phyloP scores from a whole-genome alignment of 2,113 vertebrate species.

The Bothrops jararaca region DNA sequence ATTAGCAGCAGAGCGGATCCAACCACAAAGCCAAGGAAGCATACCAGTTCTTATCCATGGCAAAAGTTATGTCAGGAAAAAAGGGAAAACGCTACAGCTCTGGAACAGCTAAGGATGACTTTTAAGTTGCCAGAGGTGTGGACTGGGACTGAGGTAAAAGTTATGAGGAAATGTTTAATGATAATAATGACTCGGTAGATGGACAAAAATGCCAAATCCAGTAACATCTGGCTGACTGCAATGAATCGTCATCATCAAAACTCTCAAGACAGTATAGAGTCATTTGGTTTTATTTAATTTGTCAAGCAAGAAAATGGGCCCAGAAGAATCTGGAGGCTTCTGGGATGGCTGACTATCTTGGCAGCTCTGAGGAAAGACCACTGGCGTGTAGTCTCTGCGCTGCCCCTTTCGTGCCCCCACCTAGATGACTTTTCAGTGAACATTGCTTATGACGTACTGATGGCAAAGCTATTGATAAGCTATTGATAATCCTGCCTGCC shows the following conservation, averaged over 20 bases:
- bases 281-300: slow-evolving; percentile 21
- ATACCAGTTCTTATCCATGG: neutral
- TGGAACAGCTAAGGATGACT: neutral
- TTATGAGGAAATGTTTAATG: neutral
- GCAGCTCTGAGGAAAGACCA: neutral
- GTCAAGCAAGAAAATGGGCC: neutral
- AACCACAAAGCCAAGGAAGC: neutral
- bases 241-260: neutral
- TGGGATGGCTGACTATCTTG: neutral
- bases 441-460: neutral
- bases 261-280: neutral
- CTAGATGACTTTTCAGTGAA: neutral
- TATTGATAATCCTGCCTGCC: neutral
- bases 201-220: neutral
- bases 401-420: neutral
- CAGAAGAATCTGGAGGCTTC: neutral
- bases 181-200: neutral
- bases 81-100: neutral
- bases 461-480: neutral
- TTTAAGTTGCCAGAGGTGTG: neutral
- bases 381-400: neutral
- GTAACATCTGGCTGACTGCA: neutral
- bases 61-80: neutral
- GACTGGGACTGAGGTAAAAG: neutral
- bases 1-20: neutral